phyloP scores from a whole-genome alignment of 2,888 invertebrate genomes.

The Pyrochroa serraticornis region DNA sequence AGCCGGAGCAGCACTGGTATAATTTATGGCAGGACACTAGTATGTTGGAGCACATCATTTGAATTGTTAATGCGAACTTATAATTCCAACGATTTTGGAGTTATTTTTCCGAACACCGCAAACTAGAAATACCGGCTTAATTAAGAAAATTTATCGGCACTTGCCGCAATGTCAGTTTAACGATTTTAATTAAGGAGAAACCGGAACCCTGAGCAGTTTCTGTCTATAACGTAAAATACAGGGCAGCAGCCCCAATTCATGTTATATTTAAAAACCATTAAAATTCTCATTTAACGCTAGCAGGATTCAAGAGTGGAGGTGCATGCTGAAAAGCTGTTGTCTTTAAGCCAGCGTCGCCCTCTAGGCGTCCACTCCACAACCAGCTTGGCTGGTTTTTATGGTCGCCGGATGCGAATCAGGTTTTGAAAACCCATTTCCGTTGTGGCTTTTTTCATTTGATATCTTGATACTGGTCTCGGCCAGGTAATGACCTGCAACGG shows the following conservation, averaged over 20 bases:
- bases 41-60: conserved; percentile 3
- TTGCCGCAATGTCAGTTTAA: background rate
- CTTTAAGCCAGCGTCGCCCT: conserved; percentile 30
- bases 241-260: conserved; percentile 27
- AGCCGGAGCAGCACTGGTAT: background rate
- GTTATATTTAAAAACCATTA: conserved; percentile 42
- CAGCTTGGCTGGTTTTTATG: conserved; percentile 24
- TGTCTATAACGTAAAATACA: conserved; percentile 12
- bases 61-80: conserved; percentile 1
- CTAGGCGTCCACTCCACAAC: conserved; percentile 28
- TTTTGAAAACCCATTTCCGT: conserved; percentile 46
- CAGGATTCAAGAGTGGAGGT: conserved; percentile 32
- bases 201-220: too few relatives aligned
- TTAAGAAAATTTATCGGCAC: background rate
- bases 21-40: conserved; percentile 1
- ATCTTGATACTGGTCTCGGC: conserved; percentile 26
- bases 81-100: background rate
- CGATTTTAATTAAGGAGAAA: too few relatives aligned
- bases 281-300: conserved; percentile 38
- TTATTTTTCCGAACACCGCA: background rate
- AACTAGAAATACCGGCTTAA: background rate
- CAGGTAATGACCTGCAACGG: conserved; percentile 29
- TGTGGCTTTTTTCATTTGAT: conserved; percentile 28
- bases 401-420: conserved; percentile 43
- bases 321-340: conserved; percentile 36